Evolutionary conservation across 2,797 vertebrate species (phyloP), one percentile per base, ranked within the genome.

Genomic region (Jordanella pulchra): DNA sequence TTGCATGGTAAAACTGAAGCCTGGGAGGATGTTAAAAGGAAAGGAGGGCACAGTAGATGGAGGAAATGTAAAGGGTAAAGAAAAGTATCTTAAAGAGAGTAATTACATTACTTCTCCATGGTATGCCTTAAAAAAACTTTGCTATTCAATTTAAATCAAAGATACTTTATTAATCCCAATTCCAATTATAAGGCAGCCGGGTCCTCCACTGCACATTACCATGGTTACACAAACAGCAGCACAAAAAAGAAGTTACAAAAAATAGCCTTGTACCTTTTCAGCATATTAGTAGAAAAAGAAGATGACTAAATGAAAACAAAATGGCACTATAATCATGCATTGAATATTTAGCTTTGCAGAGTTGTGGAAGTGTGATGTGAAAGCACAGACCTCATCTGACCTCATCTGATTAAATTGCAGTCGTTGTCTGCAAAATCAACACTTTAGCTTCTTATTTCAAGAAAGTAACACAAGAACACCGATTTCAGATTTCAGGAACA

Each of bases 1-100:
- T 76, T 87, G 85, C 86, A 86, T 84, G 82, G 79, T 75, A 84
- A 89, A 81, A 80, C 71, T 77, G 86, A 89, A 90, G 91, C 90
- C 81, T 80, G 69, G 84, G 67, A 87, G 78, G 71, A 81, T 83
- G 74, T 88, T 84, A 84, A 79, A 76, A 78, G 61, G 75, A 64
- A 64, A 77, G 35, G 66, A 44, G 55, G 71, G 48, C 48, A 50
- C 35, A 64, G 30, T 51, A 56, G 66, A 74, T 65, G 63, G 54
- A n/a, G 58, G 28, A 69, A 75, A 78, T 78, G 55, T 73, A 61
- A 73, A 76, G 78, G 32, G 69, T 53, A 76, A 58, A 81, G 18
- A n/a, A 44, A 67, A 75, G 51, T 65, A 68, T 23, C 75, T 61
- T 63, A 58, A 85, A 75, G 56, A 75, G 30, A 66, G 23, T 68